Evolutionary conservation across 2,888 invertebrate genomes (phyloP), one percentile per base, ranked within the genome.

Genomic region (Ctenicera cuprea): DNA sequence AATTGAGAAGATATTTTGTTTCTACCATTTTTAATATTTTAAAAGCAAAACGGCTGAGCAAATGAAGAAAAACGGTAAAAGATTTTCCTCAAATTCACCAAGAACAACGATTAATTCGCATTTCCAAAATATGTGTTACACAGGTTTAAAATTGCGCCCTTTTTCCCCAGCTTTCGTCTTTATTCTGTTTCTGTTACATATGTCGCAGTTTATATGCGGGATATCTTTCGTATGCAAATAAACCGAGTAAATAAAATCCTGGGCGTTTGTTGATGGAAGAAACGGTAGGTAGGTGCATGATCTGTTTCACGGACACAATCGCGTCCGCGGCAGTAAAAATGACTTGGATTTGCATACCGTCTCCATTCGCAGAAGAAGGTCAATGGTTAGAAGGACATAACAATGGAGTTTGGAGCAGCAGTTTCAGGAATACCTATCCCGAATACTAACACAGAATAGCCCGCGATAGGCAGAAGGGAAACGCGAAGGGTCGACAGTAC

Each of bases 341-440:
- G 48, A 38, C 38, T 73, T 54, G 54, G 75, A 80, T 80, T 79
- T 79, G 77, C 79, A 79, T 80, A 69, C 65, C 71, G 57, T 75
- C 74, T 76, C 74, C 71, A 77, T 78, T 76, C 76, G 59, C 61
- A 64, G 64, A 72, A 77, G 64, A 72, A 77, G 77, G 78, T 78
- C 77, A 79, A 79, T 76, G 77, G 78, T 74, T 69, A 69, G 77
- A 72, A 63, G 77, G 63, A 75, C 76, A 76, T 75, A 69, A 79
- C 76, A 78, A 79, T 78, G 74, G 71, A 78, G 78, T 64, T 70
- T 71, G 72, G 66, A 77, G 74, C 75, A 76, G 79, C 77, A 78
- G 80, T 80, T 80, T 77, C 66, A 71, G 76, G 50, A 63, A 57
- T 57, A 43, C 71, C 38, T 64, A 52, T 41, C n/a, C 43, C 22